Evolutionary conservation across 2,797 vertebrate species (phyloP).

Genomic region (Crenuchus spilurus): DNA sequence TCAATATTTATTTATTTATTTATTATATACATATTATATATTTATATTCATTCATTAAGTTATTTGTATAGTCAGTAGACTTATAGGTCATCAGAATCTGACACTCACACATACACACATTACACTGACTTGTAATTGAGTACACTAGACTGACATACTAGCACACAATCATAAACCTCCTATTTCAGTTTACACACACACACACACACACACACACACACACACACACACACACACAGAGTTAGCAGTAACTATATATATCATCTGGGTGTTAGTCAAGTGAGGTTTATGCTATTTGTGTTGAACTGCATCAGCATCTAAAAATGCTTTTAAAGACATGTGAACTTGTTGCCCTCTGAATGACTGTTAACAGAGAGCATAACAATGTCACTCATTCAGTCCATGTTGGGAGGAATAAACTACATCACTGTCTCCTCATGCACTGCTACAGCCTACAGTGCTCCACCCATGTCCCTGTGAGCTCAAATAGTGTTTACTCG

Average conservation of each 20-base stretch:
- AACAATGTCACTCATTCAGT: conserved; percentile 37
- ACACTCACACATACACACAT: too few species aligned
- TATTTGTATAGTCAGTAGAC: too few species aligned
- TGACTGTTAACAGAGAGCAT: conserved; percentile 4
- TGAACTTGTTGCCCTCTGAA: conserved; percentile 32
- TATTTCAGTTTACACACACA: conserved; percentile 19
- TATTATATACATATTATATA: too few species aligned
- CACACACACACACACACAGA: conserved; percentile 55
- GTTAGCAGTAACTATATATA: conserved; percentile 68
- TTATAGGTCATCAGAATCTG: too few species aligned
- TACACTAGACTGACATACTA: neutral
- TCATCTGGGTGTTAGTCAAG: conserved; percentile 45
- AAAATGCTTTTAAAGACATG: conserved; percentile 51
- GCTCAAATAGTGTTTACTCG: conserved; percentile 33
- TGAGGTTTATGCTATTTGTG: conserved; percentile 65
- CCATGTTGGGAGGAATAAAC: conserved; percentile 38
- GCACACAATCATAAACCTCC: neutral
- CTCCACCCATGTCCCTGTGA: neutral
- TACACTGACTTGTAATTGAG: neutral
- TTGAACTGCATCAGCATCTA: conserved; percentile 52
- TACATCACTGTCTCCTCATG: conserved; percentile 27
- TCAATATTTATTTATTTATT: too few species aligned
- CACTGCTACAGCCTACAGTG: neutral
- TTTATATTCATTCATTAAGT: too few species aligned
- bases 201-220: conserved; percentile 47